These are phyloP conservation scores for Actinernus sp. DNA, from an alignment of 92 coral and sea anemone species.

Conservation along the genomic window DNA sequence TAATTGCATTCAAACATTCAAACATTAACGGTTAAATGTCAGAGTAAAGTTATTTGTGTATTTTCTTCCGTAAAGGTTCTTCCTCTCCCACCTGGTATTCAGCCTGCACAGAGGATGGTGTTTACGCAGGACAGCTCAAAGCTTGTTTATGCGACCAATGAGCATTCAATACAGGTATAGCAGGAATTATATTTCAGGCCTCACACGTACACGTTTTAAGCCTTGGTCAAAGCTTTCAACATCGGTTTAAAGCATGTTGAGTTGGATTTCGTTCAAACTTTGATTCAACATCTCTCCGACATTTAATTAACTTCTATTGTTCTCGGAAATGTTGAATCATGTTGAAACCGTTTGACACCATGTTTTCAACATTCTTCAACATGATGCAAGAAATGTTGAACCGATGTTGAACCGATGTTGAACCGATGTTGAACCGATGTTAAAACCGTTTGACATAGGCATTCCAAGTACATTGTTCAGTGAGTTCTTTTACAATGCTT, in stretches of 20 bases:
- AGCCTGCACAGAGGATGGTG: conserved; percentile 76
- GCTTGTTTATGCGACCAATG: conserved; percentile 67
- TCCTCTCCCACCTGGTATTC: conserved; percentile 65
- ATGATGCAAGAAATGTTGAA: too few relatives aligned
- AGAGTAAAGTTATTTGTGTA: background rate
- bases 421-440: background rate
- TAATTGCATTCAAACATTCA: background rate
- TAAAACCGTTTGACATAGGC: too few relatives aligned
- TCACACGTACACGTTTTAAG: too few relatives aligned
- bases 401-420: background rate
- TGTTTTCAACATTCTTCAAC: too few relatives aligned
- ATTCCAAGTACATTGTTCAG: background rate
- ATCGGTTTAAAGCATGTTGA: too few relatives aligned
- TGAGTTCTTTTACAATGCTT: background rate
- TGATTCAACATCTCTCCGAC: too few relatives aligned
- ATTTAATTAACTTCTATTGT: too few relatives aligned
- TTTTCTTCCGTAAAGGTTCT: conserved; percentile 37
- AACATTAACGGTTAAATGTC: background rate
- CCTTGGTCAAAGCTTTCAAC: too few relatives aligned
- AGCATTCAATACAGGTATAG: conserved; percentile 83
- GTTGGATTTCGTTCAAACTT: too few relatives aligned
- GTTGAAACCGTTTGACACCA: too few relatives aligned
- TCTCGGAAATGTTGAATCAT: too few relatives aligned
- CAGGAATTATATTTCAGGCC: background rate
- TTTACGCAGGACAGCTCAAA: conserved; percentile 79